Base-by-base conservation (phyloP, 2,113 vertebrate species). In the Sitta europaea region DNA sequence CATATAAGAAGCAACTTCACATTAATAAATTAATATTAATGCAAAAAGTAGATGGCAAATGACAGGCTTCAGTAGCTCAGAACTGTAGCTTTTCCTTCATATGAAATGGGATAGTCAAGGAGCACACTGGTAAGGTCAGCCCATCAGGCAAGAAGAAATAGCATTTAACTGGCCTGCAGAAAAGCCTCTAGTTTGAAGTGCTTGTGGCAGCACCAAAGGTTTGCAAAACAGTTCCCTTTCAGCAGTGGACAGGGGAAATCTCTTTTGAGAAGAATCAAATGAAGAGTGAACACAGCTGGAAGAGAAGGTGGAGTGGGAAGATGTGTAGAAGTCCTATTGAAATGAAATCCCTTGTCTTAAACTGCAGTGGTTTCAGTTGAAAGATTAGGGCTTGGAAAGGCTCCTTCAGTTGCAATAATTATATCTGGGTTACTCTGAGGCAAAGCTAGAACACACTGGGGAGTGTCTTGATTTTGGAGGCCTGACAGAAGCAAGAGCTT, bases 401-500 rank as follows among this genome's bases (percentile, higher is more conserved):
- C 35, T 94, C 25, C 54, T 87, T 71, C 61, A 81, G 53, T 27
- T 92, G 53, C 31, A 89, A 47, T 80, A 86, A 85, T 93, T 91
- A 24, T 72, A 90, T 88, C 38, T 50, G 71, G 54, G 58, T 93
- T 91, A 59, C 42, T 95, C 27, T 47, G 62, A 85, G 42, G 62
- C 70, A 91, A 88, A 72, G 80, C 58, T 78, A 78, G 92, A 96
- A 76, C 19, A 38, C 51, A 31, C 45, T 29, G 19, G 25, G 42
- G 21, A 85, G 29, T 92, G 29, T 33, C 53, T 93, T 82, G 71
- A 85, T 91, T 94, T 62, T 94, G 70, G 45, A 94, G 54, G 67
- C 51, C 93, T 76, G 81, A 73, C 66, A 94, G 58, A 89, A 91
- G 53, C 86, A 89, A 94, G 42, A 72, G 50, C 62, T 90, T 93